These are phyloP conservation scores for Agrenia bidenticulata DNA, from an alignment of 2,888 invertebrate genomes.

Conservation along the genomic window DNA sequence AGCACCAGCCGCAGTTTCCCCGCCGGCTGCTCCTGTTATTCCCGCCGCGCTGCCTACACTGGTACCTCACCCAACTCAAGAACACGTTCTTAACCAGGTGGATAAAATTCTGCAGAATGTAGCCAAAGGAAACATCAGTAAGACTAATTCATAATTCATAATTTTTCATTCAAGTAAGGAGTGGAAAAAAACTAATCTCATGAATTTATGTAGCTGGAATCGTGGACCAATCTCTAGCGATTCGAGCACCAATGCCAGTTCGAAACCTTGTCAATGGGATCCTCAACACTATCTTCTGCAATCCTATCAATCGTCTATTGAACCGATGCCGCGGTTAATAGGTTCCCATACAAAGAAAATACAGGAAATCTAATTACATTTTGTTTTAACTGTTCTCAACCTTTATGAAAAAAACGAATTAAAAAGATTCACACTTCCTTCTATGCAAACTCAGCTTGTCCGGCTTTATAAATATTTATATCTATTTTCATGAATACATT, in stretches of 20 bases:
- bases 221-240: conserved; percentile 31
- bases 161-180: background rate
- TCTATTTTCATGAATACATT: too few species aligned
- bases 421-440: too few species aligned
- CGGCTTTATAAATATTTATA: too few species aligned
- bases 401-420: too few species aligned
- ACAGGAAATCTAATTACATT: too few species aligned
- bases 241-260: conserved; percentile 30
- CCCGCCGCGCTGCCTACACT: background rate
- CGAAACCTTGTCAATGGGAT: conserved; percentile 35
- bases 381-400: too few species aligned
- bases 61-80: conserved; percentile 17
- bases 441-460: too few species aligned
- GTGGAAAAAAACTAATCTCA: too few species aligned
- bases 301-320: conserved; percentile 32
- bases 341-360: too few species aligned
- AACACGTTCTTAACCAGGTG: conserved; percentile 33
- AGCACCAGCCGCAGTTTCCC: too few species aligned
- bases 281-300: conserved; percentile 27
- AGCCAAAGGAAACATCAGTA: conserved; percentile 30
- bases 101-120: conserved; percentile 31
- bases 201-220: too few species aligned
- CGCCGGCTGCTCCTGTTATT: background rate
- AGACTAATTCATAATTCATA: background rate
- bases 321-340: conserved; percentile 25